Percentiles rank a stretch among this genome's conserved stretches.
These are phyloP conservation scores for Archivesica marissinica DNA, from an alignment of 1,140 invertebrate genomes.

Conservation along the genomic window DNA sequence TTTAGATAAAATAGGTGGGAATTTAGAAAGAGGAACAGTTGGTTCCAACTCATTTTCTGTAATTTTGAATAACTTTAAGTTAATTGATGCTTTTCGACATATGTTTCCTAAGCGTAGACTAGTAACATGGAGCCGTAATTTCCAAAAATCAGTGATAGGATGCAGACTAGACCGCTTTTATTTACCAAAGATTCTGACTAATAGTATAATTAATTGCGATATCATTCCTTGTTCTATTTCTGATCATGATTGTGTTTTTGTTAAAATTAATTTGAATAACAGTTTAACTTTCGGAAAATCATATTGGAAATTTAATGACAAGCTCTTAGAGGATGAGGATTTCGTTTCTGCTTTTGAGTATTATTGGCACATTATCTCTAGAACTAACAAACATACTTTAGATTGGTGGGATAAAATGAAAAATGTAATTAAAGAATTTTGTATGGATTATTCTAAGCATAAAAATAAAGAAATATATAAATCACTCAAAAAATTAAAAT, in stretches of 20 bases:
- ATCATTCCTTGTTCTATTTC: conserved; percentile 58
- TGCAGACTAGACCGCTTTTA: conserved; percentile 69
- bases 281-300: conserved; percentile 50
- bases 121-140: conserved; percentile 50
- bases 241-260: conserved; percentile 66
- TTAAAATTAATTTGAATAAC: conserved; percentile 17
- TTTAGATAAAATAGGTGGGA: conserved; percentile 67
- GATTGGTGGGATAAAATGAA: too few species aligned
- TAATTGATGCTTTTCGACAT: conserved; percentile 64
- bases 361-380: too few species aligned
- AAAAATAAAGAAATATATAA: too few species aligned
- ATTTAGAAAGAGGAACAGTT: conserved; percentile 32
- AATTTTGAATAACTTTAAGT: conserved; percentile 59
- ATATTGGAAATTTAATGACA: conserved; percentile 42
- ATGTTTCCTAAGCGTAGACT: conserved; percentile 39
- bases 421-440: too few species aligned
- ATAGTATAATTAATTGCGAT: conserved; percentile 14
- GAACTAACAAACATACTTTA: too few species aligned
- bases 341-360: too few species aligned
- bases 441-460: too few species aligned
- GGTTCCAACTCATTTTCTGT: conserved; percentile 35
- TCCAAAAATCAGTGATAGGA: neutral
- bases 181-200: conserved; percentile 35
- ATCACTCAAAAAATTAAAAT: too few species aligned
- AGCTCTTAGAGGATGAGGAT: conserved; percentile 56